Base-by-base conservation (phyloP, 2,888 invertebrate species). In the Seladonia tumulorum region DNA sequence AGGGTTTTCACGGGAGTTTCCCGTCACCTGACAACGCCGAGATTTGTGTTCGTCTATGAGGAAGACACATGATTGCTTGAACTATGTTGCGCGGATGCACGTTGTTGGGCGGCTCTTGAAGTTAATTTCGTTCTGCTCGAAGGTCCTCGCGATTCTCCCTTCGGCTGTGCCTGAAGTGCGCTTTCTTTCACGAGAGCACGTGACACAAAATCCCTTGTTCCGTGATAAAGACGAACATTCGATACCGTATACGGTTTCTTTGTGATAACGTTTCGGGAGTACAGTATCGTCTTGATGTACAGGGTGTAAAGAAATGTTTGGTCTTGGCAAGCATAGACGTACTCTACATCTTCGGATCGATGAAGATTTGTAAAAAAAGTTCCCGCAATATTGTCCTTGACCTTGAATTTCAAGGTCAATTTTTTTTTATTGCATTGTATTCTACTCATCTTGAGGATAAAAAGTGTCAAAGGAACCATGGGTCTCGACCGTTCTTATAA, bases 21-120 rank as follows among this genome's bases (percentile, higher is more conserved):
- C 35, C 47, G 63, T 63, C 76, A 76, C 35, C 45, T 68, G 57
- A 82, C 79, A 75, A 75, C 73, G 76, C 39, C 10, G 83, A 83
- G 81, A 81, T 83, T 82, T 81, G 72, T 83, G 72, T 45, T 53
- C 22, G 63, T 1, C 53, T 72, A 81, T 47, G 53, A 71, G 25
- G n/a, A n/a, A 18, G 25, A 63, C 29, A 22, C 45, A 42, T 71
- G 45, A 45, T 42, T 71, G 71, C 39, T 63, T 42, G 57, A 39
- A 29, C 25, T 10, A 35, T 35, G 57, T 49, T 7, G 70, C 70
- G n/a, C 14, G 12, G n/a, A 5, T 70, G n/a, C 22, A 14, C 70
- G n/a, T n/a, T n/a, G n/a, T n/a, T n/a, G 42, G 2, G 12, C 8
- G 42, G 42, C n/a, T 70, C 42, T 4, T 35, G 22, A 68, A 68